Conservation (phyloP, 2,888 invertebrate genomes). For the Xiphydria camelus region DNA sequence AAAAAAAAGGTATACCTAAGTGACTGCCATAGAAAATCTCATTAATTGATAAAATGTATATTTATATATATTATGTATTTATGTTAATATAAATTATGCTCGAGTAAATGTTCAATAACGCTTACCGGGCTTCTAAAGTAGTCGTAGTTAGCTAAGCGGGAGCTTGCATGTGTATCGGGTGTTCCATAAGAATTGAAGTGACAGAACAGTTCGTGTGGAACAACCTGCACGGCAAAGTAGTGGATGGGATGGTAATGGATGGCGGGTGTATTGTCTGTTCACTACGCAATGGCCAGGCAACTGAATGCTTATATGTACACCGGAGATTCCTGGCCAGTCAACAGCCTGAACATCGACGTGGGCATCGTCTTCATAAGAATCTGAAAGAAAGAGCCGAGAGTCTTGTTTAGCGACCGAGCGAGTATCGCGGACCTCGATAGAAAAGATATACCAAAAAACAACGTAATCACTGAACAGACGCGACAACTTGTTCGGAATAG, state of each 20-base stretch:
- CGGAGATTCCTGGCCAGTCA: conserved; percentile 99
- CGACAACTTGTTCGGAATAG: too few species aligned
- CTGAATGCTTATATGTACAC: conserved; percentile 83
- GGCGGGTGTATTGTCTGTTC: conserved; percentile 58
- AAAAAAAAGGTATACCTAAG: too few species aligned
- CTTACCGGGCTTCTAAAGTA: conserved; percentile 31
- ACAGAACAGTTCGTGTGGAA: conserved; percentile 43
- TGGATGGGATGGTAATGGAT: conserved; percentile 46
- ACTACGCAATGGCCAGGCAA: conserved; percentile 49
- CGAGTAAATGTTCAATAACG: conserved; percentile 45
- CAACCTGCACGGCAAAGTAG: conserved; percentile 44
- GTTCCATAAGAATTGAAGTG: conserved; percentile 39
- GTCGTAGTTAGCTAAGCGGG: conserved; percentile 41
- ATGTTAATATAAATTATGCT: conserved; percentile 42
- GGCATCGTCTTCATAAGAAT: conserved; percentile 99
- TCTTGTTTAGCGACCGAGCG: too few species aligned
- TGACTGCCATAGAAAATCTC: conserved; percentile 27
- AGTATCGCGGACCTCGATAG: too few species aligned
- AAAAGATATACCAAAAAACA: too few species aligned
- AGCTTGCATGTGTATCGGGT: conserved; percentile 40
- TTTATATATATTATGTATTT: conserved; percentile 21
- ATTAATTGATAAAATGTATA: conserved; percentile 25
- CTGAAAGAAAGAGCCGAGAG: conserved; percentile 68
- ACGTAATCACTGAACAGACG: too few species aligned
- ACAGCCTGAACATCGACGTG: conserved; percentile 97